phyloP scores from a whole-genome alignment of 2,113 vertebrate genomes.

The Girardinichthys multiradiatus region DNA sequence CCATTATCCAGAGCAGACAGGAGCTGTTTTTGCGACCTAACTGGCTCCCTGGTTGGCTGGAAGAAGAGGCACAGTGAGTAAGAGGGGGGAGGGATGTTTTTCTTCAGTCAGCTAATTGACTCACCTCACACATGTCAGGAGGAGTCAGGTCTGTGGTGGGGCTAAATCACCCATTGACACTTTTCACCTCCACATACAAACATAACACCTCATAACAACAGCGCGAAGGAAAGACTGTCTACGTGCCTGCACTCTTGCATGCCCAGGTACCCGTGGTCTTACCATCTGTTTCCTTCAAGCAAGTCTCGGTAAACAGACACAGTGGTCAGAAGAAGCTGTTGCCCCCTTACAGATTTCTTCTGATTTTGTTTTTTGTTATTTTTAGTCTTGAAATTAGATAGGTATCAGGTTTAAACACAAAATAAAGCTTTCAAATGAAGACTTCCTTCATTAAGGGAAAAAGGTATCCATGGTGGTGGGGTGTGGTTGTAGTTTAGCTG shows the following conservation, averaged over 20 bases:
- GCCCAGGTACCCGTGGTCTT: conserved; percentile 37
- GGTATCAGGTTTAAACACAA: background rate
- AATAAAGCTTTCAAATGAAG: background rate
- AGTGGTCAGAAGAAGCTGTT: background rate
- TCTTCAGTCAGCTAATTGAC: conserved; percentile 81
- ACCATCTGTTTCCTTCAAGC: conserved; percentile 21
- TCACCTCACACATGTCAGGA: conserved; percentile 82
- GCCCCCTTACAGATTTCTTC: background rate
- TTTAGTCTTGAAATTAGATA: background rate
- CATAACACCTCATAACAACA: conserved; percentile 28
- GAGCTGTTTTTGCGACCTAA: conserved; percentile 63
- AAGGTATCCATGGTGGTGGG: too few species aligned
- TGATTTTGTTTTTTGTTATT: background rate
- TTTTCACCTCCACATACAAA: conserved; percentile 50
- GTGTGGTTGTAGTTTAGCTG: background rate
- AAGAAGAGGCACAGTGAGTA: conserved; percentile 60
- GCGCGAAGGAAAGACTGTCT: background rate
- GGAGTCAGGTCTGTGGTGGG: conserved; percentile 61
- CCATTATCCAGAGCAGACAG: conserved; percentile 63
- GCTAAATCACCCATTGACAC: conserved; percentile 54
- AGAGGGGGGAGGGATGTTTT: conserved; percentile 77
- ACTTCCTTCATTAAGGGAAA: background rate
- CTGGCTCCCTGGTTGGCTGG: conserved; percentile 56
- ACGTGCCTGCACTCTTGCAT: conserved; percentile 12
- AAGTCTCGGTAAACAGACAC: conserved; percentile 55